Evolutionary conservation across 2,113 vertebrate genomes (phyloP).

Genomic region (Triplophysa tibetana): DNA sequence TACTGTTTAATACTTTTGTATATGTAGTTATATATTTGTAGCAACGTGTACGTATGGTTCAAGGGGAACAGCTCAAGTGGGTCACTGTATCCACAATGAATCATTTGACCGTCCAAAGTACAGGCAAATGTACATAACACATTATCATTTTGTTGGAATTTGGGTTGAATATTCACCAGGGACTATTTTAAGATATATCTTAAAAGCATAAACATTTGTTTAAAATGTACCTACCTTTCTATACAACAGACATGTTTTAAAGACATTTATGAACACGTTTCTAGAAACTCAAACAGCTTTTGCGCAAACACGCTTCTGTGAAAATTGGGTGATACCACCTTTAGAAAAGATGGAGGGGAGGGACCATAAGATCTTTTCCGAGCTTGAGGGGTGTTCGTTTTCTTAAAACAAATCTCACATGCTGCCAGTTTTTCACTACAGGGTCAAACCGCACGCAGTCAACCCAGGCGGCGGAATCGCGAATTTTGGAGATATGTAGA

Average conservation of each 20-base stretch:
- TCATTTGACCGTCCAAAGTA: too few species aligned
- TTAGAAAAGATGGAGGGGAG: not conserved
- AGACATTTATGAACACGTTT: not conserved
- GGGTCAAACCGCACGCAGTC: not conserved
- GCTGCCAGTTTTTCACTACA: not conserved
- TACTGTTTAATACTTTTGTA: too few species aligned
- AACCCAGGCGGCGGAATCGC: not conserved
- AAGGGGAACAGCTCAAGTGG: not conserved
- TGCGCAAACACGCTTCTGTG: not conserved
- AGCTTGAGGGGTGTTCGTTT: slow-evolving; percentile 6
- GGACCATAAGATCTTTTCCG: slow-evolving; percentile 6
- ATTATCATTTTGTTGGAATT: too few species aligned
- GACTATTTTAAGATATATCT: not conserved
- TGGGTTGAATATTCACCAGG: not conserved
- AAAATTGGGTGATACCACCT: not conserved
- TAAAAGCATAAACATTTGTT: not conserved
- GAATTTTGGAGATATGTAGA: slow-evolving; percentile 35
- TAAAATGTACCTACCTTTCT: not conserved
- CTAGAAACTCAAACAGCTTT: not conserved
- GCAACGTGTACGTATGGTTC: not conserved
- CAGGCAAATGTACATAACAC: too few species aligned
- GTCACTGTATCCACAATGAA: not conserved
- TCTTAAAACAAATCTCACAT: not conserved
- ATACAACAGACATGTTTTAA: not conserved
- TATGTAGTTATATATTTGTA: not conserved